Base-by-base conservation (phyloP, 2,113 vertebrate genomes). In the Phyllostomus discolor region DNA sequence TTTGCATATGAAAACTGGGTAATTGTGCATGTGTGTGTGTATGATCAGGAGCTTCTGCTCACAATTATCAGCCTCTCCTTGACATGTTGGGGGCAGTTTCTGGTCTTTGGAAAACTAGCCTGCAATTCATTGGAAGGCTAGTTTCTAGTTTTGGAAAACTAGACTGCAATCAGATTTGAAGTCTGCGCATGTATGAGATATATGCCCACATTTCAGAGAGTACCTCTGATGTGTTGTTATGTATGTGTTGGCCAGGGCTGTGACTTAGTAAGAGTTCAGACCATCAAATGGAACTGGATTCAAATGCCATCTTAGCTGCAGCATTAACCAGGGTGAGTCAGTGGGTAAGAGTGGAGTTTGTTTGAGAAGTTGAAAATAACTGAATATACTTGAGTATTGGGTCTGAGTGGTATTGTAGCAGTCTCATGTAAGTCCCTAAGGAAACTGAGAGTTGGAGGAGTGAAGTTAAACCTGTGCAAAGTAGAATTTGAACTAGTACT, bases 1-100 rank as follows among this genome's bases (percentile, higher is more conserved):
- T 97, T 97, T 97, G 95, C 88, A 93, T 96, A 90, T 95, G 91
- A 95, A 98, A 96, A 95, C 73, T 7, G 20, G 76, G 43, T 83
- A 86, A 95, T 78, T 95, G 82, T 86, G 38, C 38, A 28, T 73
- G 31, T 94, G 67, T 64, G 28, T 64, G 59, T 64, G 26, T 62
- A 54, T n/a, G 33, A 57, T 26, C 48, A 64, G 79, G 73, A 88
- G 33, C 80, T 95, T 91, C 91, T 95, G 54, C 57, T 41, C 20
- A 62, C 81, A 92, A 50, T 94, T 62, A 94, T 81, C 59, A 50
- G 80, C 31, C 54, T 93, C 57, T 89, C 80, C 57, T 76, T 11
- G 12, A 85, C 75, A 81, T 72, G 62, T 26, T 28, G 24, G 79
- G 75, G 79, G 38, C 22, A 24, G 84, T 67, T 94, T 87, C 79